phyloP scores from a whole-genome alignment of 2,797 vertebrate genomes.

The Spinus olivaceus region DNA sequence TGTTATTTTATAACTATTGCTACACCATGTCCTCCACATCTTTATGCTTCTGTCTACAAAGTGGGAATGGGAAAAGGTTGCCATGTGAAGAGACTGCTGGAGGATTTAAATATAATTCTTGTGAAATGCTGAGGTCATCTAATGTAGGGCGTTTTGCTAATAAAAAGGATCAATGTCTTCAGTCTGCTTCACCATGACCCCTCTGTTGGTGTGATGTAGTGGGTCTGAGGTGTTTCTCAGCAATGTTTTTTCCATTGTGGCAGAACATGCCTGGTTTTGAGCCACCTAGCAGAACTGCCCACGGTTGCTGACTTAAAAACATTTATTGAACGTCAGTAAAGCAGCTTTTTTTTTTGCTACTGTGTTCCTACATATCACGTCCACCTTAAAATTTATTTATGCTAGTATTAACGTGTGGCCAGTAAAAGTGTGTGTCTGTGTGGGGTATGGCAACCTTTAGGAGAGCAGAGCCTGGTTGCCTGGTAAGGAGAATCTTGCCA shows the following conservation, averaged over 20 bases:
- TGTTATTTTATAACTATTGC: not conserved
- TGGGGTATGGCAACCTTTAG: not conserved
- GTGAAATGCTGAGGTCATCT: not conserved
- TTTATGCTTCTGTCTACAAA: not conserved
- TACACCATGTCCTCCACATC: fast-evolving
- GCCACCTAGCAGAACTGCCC: not conserved
- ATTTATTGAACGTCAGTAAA: not conserved
- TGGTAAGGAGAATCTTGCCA: not conserved
- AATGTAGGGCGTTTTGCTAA: not conserved
- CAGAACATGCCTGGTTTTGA: not conserved
- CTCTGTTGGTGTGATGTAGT: not conserved
- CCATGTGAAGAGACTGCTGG: not conserved
- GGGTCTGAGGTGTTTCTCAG: not conserved
- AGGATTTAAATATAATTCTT: not conserved
- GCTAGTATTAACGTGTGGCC: not conserved
- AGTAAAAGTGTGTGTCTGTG: not conserved
- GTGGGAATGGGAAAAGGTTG: not conserved
- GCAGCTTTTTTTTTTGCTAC: not conserved
- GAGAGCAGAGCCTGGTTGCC: not conserved
- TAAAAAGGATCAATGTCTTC: not conserved
- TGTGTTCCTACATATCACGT: not conserved
- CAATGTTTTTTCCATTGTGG: not conserved
- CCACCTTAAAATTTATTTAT: not conserved
- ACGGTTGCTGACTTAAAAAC: not conserved
- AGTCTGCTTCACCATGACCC: not conserved